Evolutionary conservation across 1,140 invertebrate species (phyloP).

Genomic region (Drosophila santomea): DNA sequence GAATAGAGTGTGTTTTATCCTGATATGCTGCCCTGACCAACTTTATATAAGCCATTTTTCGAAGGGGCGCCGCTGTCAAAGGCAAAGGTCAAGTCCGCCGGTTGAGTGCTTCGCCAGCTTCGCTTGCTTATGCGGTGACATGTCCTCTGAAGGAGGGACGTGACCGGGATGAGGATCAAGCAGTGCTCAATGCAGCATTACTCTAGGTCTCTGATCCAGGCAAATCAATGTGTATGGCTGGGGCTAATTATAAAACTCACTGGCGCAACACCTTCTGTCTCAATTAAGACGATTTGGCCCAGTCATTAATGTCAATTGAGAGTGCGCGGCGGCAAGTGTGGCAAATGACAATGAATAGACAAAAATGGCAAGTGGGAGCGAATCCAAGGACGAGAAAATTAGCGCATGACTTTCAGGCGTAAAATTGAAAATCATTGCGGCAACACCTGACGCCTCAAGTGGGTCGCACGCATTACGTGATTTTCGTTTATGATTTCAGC

Average conservation of each 20-base stretch:
- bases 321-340: slow-evolving; percentile 41
- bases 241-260: slow-evolving; percentile 70
- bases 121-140: slow-evolving; percentile 46
- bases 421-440: slow-evolving; percentile 83
- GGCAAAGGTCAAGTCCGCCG: slow-evolving; percentile 53
- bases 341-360: slow-evolving; percentile 82
- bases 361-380: slow-evolving; percentile 18
- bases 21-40: slow-evolving; percentile 38
- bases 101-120: slow-evolving; percentile 43
- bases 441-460: slow-evolving; percentile 70
- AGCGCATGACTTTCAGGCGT: slow-evolving; percentile 80
- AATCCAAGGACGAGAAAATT: slow-evolving; percentile 59
- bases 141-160: slow-evolving; percentile 22
- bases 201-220: background rate
- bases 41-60: slow-evolving; percentile 46
- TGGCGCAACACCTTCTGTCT: slow-evolving; percentile 56
- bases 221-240: slow-evolving; percentile 40
- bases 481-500: slow-evolving; percentile 81
- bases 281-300: slow-evolving; percentile 70
- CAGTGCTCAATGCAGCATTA: slow-evolving; percentile 12
- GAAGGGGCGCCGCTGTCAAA: slow-evolving; percentile 40
- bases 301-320: slow-evolving; percentile 79
- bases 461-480: slow-evolving; percentile 67
- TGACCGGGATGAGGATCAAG: slow-evolving; percentile 39
- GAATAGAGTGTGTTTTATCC: slow-evolving; percentile 51